Evolutionary conservation across 2,888 invertebrate genomes (phyloP).

Genomic region (Polietes domitor): DNA sequence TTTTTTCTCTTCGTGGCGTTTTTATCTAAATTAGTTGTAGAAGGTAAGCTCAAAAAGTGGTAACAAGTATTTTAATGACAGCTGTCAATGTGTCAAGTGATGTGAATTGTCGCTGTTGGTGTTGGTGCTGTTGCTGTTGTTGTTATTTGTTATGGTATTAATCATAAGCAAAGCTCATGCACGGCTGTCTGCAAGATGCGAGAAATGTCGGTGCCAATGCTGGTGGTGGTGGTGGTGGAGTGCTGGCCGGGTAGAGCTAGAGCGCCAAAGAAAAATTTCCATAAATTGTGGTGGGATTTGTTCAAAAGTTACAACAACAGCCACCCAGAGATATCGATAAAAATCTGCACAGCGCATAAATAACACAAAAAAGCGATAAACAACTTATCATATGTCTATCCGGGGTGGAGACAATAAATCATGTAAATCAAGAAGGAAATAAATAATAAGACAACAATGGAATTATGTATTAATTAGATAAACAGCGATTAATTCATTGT

Average conservation of each 20-base stretch:
- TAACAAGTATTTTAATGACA: conserved; percentile 66
- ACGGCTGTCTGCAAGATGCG: not conserved
- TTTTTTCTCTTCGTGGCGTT: not conserved
- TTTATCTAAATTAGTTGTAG: conserved; percentile 51
- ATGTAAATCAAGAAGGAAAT: conserved; percentile 64
- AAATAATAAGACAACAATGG: conserved; percentile 46
- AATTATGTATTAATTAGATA: conserved; percentile 37
- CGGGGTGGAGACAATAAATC: conserved; percentile 60
- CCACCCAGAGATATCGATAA: conserved; percentile 39
- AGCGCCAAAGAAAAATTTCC: not conserved
- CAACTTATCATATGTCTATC: conserved; percentile 40
- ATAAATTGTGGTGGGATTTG: conserved; percentile 52
- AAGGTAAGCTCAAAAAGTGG: conserved; percentile 34
- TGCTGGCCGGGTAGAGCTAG: no score
- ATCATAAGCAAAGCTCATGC: not conserved
- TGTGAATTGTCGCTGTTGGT: conserved; percentile 46
- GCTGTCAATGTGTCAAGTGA: conserved; percentile 67
- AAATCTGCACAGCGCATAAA: conserved; percentile 8
- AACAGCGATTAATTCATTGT: conserved; percentile 22
- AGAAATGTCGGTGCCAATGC: not conserved
- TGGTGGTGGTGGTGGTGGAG: no score
- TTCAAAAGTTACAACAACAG: conserved; percentile 23
- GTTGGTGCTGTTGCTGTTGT: conserved; percentile 15
- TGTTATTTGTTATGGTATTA: conserved; percentile 28
- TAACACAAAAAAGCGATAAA: conserved; percentile 34